phyloP scores from a whole-genome alignment of 2,113 vertebrate genomes.

The Psilopsiagon aymara region DNA sequence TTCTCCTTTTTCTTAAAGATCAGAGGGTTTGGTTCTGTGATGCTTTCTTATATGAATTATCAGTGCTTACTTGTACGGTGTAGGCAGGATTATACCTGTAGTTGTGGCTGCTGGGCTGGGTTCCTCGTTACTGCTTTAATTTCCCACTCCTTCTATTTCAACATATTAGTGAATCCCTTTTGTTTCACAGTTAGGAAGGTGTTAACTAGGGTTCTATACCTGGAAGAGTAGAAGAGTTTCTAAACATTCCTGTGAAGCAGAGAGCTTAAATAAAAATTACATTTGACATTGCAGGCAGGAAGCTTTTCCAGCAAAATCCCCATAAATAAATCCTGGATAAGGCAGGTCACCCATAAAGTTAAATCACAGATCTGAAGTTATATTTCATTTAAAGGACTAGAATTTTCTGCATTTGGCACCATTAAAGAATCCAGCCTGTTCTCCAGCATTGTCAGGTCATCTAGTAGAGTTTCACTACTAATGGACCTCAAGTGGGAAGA shows the following conservation, averaged over 20 bases:
- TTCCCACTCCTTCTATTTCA: neutral
- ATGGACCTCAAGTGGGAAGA: neutral
- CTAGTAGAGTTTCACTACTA: neutral
- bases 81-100: neutral
- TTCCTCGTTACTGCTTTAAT: neutral
- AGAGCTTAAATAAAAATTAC: constrained; percentile 10
- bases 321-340: neutral
- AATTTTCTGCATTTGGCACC: neutral
- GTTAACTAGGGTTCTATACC: neutral
- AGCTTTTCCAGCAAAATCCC: constrained; percentile 29
- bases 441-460: neutral
- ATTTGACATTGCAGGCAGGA: constrained; percentile 21
- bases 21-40: neutral
- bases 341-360: neutral
- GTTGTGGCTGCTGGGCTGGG: neutral
- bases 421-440: neutral
- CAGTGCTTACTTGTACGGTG: neutral
- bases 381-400: constrained; percentile 6
- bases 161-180: neutral
- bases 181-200: neutral
- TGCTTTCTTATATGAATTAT: neutral
- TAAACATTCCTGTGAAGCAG: neutral
- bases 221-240: neutral
- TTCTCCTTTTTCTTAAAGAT: neutral
- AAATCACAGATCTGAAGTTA: constrained; percentile 6